Conservation (phyloP, 2,888 invertebrate genomes). For the Tetramorium bicarinatum region DNA sequence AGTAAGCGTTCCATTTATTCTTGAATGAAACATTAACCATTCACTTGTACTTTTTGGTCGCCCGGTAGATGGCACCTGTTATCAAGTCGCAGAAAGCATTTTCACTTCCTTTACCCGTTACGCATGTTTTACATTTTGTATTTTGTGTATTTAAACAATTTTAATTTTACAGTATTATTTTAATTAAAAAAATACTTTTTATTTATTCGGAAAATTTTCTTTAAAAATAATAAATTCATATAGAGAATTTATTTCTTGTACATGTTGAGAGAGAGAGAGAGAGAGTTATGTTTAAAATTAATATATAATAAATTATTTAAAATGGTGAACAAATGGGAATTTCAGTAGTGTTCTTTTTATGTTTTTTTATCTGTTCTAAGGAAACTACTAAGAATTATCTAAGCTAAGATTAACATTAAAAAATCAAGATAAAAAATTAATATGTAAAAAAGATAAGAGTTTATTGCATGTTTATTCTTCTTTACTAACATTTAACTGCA, state of each 20-base stretch:
- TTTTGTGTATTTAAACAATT: neutral
- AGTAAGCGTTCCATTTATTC: conserved; percentile 52
- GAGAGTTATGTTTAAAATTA: conserved; percentile 9
- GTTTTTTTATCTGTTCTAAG: neutral
- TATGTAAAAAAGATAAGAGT: conserved; percentile 2
- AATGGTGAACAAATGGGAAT: neutral
- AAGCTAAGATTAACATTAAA: neutral
- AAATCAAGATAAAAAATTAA: neutral
- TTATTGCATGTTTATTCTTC: neutral
- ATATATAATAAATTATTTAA: conserved; percentile 16
- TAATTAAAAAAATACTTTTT: neutral
- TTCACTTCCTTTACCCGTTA: neutral
- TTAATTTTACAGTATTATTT: conserved; percentile 19
- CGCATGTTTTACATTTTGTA: neutral
- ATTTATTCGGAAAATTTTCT: neutral
- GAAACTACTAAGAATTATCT: neutral
- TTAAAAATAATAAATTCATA: neutral
- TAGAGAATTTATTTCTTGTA: neutral
- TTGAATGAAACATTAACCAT: conserved; percentile 1
- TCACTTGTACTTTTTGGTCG: conserved; percentile 16
- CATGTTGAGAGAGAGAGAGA: too few species aligned
- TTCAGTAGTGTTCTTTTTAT: neutral
- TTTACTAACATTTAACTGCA: neutral
- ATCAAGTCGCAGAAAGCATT: conserved; percentile 8
- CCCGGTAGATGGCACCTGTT: conserved; percentile 64